These are phyloP conservation scores for Elephantulus edwardii DNA, from an alignment of 2,113 vertebrate genomes.

Conservation along the genomic window DNA sequence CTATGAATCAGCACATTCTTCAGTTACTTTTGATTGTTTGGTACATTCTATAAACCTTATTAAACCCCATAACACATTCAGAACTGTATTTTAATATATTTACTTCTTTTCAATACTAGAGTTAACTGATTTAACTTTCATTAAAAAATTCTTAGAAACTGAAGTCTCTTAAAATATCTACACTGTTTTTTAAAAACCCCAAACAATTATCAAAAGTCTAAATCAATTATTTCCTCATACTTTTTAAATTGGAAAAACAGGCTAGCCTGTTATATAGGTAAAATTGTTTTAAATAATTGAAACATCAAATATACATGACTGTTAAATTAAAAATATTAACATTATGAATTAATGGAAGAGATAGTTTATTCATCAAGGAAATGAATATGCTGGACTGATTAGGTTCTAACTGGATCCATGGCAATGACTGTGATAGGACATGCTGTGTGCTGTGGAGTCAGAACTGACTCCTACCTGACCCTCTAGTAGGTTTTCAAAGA, in stretches of 20 bases:
- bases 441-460: too few relatives aligned
- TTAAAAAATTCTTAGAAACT: conserved; percentile 4
- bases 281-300: conserved; percentile 54
- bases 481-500: too few relatives aligned
- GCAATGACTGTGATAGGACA: neutral
- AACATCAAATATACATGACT: neutral
- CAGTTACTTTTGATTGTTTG: neutral
- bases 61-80: neutral
- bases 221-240: neutral
- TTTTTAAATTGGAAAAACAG: conserved; percentile 35
- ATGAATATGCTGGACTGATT: neutral
- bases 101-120: conserved; percentile 41
- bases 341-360: neutral
- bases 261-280: neutral
- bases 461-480: too few relatives aligned
- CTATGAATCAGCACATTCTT: neutral
- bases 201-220: conserved; percentile 25
- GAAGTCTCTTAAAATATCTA: neutral
- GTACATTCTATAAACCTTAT: neutral
- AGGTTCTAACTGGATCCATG: neutral
- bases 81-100: conserved; percentile 4
- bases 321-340: conserved; percentile 34
- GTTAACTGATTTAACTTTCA: conserved; percentile 12
- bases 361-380: neutral
- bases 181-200: neutral